Evolutionary conservation across 2,888 invertebrate genomes (phyloP), one percentile per base, ranked within the genome.

Genomic region (Ochropleura leucogaster): DNA sequence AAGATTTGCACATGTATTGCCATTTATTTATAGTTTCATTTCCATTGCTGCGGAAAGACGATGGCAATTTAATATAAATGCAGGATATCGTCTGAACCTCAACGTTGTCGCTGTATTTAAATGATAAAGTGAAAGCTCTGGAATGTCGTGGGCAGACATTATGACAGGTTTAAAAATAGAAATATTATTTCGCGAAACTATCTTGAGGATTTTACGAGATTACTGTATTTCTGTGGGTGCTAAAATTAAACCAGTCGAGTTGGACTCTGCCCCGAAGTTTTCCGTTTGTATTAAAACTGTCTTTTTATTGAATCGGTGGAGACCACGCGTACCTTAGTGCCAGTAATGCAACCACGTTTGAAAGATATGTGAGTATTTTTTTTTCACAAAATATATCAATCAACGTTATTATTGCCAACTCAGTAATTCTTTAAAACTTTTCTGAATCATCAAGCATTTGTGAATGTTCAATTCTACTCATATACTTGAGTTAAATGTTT

Each of bases 81-180:
- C 64, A 71, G 68, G 62, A 68, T 83, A 67, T 79, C 65, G 59
- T 72, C 55, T 67, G 42, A 47, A 85, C 72, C 78, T 78, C 77
- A 62, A 63, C 67, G 69, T 76, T 78, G 72, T 74, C 44, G 68
- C 74, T 73, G 77, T 77, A 80, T 76, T 82, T 16, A 67, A 67
- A 51, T 84, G 83, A 7, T 82, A 51, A 76, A 76, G 62, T 84
- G 84, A 87, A 86, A 82, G 84, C 71, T 51, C 79, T 79, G 83
- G 85, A 87, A 89, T 89, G 81, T 73, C 59, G 90, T 87, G 83
- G 87, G 88, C 85, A 81, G 77, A 80, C 84, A 72, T 84, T 80
- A 84, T 85, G 88, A 87, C 87, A 84, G 85, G 70, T 89, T 85
- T 83, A 76, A 82, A 88, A 81, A 85, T 85, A 88, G 85, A 79